Evolutionary conservation across 1,140 invertebrate species (phyloP).

Genomic region (Anastatus disparis): DNA sequence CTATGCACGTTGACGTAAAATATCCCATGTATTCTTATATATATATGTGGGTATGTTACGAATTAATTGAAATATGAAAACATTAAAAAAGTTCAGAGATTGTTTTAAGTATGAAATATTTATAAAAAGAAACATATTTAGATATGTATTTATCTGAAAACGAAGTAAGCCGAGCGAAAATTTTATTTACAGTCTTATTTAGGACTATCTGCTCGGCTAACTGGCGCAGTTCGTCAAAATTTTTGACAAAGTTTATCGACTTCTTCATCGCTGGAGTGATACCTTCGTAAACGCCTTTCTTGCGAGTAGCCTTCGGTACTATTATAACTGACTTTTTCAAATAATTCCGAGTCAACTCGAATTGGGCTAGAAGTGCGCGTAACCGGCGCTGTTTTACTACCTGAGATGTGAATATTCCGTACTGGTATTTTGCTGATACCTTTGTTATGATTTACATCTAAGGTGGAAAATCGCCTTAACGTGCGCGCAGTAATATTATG

Average conservation of each 20-base stretch:
- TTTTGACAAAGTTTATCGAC: conserved; percentile 61
- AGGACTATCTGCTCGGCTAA: background rate
- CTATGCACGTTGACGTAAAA: too few species aligned
- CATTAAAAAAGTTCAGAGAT: background rate
- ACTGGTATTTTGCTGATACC: conserved; percentile 61
- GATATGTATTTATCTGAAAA: conserved; percentile 11
- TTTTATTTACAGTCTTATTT: background rate
- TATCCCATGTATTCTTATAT: too few species aligned
- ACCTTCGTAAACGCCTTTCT: conserved; percentile 45
- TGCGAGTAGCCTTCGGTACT: conserved; percentile 35
- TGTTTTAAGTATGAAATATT: background rate
- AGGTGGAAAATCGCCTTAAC: conserved; percentile 44
- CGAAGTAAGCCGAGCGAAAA: background rate
- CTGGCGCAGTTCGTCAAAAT: conserved; percentile 36
- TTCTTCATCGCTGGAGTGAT: conserved; percentile 60
- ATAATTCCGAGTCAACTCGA: conserved; percentile 45
- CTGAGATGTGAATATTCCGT: conserved; percentile 51
- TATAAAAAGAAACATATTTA: background rate
- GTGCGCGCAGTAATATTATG: conserved; percentile 26
- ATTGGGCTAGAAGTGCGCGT: conserved; percentile 62
- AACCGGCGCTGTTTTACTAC: conserved; percentile 61
- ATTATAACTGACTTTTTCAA: conserved; percentile 41
- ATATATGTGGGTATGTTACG: too few species aligned
- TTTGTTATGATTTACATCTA: conserved; percentile 65
- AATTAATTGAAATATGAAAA: too few species aligned